phyloP scores from a whole-genome alignment of 2,888 invertebrate species.

The Gibbula magus region DNA sequence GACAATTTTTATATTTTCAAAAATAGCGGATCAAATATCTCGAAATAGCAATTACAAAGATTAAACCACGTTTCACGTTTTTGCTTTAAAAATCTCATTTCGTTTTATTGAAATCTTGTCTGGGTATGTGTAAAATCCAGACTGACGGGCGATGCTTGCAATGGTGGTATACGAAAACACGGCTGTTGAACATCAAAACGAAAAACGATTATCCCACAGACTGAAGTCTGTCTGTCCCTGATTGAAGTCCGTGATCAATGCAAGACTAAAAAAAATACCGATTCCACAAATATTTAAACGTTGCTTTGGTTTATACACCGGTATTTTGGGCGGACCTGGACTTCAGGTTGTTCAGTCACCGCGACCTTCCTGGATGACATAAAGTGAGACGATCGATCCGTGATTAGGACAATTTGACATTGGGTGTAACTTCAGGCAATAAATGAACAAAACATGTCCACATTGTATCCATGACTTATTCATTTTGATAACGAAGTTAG shows the following conservation, averaged over 20 bases:
- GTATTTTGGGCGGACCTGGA: background rate
- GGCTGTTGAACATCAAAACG: constrained; percentile 3
- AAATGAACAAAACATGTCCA: no score
- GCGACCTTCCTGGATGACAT: no score
- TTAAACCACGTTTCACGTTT: no score
- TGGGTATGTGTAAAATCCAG: background rate
- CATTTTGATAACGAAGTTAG: no score
- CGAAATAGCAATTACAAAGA: no score
- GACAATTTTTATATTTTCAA: no score
- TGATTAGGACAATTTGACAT: no score
- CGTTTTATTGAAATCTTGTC: constrained; percentile 11
- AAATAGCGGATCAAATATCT: no score
- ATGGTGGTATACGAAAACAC: background rate
- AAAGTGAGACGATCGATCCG: no score
- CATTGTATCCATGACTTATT: no score
- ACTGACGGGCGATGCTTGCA: background rate
- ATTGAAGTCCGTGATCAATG: background rate
- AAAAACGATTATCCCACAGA: background rate
- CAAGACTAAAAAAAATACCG: background rate
- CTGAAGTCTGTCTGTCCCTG: background rate
- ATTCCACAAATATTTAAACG: constrained; percentile 1
- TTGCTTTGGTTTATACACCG: background rate
- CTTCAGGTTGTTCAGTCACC: no score
- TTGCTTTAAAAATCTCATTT: background rate
- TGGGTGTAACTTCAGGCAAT: no score